These are phyloP conservation scores for Hesperophylax magnus DNA, from an alignment of 1,140 invertebrate species.

Conservation along the genomic window DNA sequence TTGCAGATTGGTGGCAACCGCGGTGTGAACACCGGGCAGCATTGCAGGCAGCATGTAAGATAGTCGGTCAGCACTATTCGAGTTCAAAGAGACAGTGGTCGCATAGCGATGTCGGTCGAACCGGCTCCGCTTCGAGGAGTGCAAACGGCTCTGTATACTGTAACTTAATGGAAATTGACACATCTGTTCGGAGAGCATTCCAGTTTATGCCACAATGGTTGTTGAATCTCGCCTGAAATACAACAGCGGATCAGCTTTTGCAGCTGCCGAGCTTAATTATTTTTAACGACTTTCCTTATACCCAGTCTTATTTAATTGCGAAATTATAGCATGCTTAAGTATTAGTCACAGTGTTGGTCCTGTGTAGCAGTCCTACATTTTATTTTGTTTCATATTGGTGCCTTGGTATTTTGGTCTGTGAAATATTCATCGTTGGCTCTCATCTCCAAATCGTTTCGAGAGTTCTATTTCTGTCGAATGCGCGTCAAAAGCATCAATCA, in stretches of 20 bases:
- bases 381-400: no score
- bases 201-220: neutral
- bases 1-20: no score
- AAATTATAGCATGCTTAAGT: no score
- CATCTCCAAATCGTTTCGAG: neutral
- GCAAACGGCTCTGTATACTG: neutral
- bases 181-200: neutral
- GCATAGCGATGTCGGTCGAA: constrained; percentile 25
- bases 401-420: neutral
- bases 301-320: no score
- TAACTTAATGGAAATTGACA: constrained; percentile 32
- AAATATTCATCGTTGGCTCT: neutral
- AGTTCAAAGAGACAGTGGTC: constrained; percentile 41
- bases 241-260: no score
- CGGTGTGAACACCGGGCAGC: no score
- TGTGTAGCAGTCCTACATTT: no score
- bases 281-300: no score
- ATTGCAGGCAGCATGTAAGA: neutral
- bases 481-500: constrained; percentile 20
- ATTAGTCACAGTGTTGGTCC: no score
- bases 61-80: constrained; percentile 3
- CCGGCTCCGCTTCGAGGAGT: neutral
- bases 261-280: no score
- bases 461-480: neutral
- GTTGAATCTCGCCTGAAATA: no score